Percentiles rank a stretch among this genome's conserved stretches.
Conservation (phyloP, 2,888 invertebrate species). For the Polia nebulosa region DNA sequence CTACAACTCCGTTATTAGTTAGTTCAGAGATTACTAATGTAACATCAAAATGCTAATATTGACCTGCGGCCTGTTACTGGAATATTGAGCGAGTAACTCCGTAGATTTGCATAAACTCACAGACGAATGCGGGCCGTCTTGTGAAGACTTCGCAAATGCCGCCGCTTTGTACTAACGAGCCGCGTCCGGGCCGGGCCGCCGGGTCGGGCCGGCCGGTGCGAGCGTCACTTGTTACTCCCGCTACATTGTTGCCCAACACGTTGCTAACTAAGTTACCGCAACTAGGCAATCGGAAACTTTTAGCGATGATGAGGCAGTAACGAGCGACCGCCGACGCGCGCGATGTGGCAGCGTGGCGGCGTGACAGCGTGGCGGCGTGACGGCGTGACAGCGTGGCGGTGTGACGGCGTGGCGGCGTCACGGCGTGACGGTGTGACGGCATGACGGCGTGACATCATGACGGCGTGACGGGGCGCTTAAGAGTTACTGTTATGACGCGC, state of each 20-base stretch:
- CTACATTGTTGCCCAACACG: conserved; percentile 11
- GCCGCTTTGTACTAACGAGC: background rate
- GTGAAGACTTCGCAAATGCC: background rate
- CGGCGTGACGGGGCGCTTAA: conserved; percentile 3
- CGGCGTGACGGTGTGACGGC: conserved; percentile 6
- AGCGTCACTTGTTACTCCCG: conserved; percentile 9
- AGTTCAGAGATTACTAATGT: conserved; percentile 37
- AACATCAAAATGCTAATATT: conserved; percentile 53
- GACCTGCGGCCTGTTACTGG: conserved; percentile 18
- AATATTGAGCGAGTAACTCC: conserved; percentile 26
- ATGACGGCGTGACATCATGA: too few relatives aligned
- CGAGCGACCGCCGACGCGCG: conserved; percentile 20
- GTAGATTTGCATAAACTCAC: conserved; percentile 55
- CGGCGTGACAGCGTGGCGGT: conserved; percentile 11
- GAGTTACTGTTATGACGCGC: conserved; percentile 24
- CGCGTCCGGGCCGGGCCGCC: background rate
- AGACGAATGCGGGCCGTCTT: conserved; percentile 13
- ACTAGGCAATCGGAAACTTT: conserved; percentile 14
- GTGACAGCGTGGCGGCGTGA: conserved; percentile 6
- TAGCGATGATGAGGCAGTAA: conserved; percentile 28
- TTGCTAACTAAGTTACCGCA: conserved; percentile 21
- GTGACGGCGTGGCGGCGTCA: too few relatives aligned
- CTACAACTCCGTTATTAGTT: conserved; percentile 18
- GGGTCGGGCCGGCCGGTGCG: background rate
- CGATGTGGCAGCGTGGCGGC: conserved; percentile 1